Base-by-base conservation (phyloP, 2,888 invertebrate species). In the Hedychridium roseum region DNA sequence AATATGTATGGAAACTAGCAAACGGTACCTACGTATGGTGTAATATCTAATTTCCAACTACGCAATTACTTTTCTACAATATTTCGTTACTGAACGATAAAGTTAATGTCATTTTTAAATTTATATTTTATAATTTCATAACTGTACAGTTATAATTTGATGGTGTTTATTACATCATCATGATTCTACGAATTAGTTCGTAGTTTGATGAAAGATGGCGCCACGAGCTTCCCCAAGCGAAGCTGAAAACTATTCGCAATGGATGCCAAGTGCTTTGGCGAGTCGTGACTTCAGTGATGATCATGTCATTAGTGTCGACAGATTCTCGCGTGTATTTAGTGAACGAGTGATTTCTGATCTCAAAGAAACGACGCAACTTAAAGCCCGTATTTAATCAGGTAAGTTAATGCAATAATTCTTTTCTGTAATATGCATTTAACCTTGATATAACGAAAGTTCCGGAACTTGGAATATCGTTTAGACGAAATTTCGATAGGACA, bases 401-500 rank as follows among this genome's bases (percentile, higher is more conserved):
- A 1, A 39, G 12, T 40, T 20, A 21, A 9, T 6, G 5, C 14
- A 14, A 40, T 3, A n/a, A 7, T n/a, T 1, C 20, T 3, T 18
- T 1, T 3, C 5, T 14, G n/a, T 1, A 26, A 9, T 2, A 30
- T 6, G 11, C 3, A 40, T 30, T n/a, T 14, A 21, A 30, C 6
- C 2, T 3, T 18, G 27, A 43, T 21, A 14, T 30, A 44, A 58
- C 47, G 60, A 58, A 56, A 49, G 45, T 58, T 60, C 60, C 53
- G 46, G 53, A 60, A 60, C 43, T 43, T 42, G 38, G 37, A 39
- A 46, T 37, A 23, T 30, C 18, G 49, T 36, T 15, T 20, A 32
- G 50, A 36, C 23, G 31, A 48, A 56, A 45, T 53, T 50, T 49
- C 49, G 14, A 31, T 38, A 49, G n/a, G n/a, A n/a, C n/a, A n/a